Conservation (phyloP, 2,888 invertebrate genomes). For the Mycogona germanica region DNA sequence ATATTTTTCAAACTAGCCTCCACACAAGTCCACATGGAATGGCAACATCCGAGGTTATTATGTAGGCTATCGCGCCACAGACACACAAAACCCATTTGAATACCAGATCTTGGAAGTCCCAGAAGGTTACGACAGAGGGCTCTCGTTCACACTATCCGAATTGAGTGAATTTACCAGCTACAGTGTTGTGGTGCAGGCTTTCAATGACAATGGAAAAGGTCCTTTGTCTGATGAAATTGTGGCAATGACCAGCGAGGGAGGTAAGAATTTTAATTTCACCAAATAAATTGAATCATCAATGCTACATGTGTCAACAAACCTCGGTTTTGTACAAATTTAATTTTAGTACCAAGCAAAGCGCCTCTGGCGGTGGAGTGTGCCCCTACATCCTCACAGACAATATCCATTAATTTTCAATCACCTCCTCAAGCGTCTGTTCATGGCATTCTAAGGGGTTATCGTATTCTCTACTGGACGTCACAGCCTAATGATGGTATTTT, state of each 20-base stretch:
- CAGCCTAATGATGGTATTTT: too few species aligned
- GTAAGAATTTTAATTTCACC: not conserved
- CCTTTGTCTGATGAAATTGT: conserved; percentile 13
- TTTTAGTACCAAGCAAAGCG: conserved; percentile 35
- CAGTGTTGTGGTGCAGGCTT: conserved; percentile 13
- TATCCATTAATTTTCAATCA: conserved; percentile 34
- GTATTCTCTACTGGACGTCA: conserved; percentile 19
- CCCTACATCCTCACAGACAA: conserved; percentile 30
- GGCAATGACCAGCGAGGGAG: conserved; percentile 14
- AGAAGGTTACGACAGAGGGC: conserved; percentile 17
- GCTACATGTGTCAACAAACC: not conserved
- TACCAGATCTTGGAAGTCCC: conserved; percentile 13
- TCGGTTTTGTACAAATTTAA: conserved; percentile 2
- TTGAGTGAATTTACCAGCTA: conserved; percentile 14
- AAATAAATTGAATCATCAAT: too few species aligned
- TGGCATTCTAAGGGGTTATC: conserved; percentile 35
- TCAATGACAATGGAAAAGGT: conserved; percentile 15
- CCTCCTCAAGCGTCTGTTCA: conserved; percentile 33
- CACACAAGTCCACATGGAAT: conserved; percentile 6
- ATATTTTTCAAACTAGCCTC: conserved; percentile 15
- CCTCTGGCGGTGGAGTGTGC: conserved; percentile 32
- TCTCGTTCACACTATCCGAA: conserved; percentile 12
- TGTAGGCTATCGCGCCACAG: conserved; percentile 6
- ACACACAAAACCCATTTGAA: not conserved
- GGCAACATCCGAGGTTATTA: conserved; percentile 13